Base-by-base conservation (phyloP, 2,113 vertebrate species). In the Scatophagus argus region DNA sequence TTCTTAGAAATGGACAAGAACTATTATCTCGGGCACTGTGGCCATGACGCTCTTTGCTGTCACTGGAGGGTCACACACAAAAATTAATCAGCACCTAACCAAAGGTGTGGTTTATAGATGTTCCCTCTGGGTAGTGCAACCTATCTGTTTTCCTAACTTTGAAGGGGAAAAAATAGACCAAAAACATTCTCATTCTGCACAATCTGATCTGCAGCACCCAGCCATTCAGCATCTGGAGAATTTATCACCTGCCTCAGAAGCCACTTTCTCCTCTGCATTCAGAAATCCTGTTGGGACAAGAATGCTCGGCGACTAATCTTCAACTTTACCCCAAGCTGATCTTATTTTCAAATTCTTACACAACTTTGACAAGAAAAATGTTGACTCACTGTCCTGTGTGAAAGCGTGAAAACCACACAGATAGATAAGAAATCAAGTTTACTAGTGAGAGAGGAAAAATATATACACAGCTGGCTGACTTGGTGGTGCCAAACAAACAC, bases 391-490 rank as follows among this genome's bases (percentile, higher is more conserved):
- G 39, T 25, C 29, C 1, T 16, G 2, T 23, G 10, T 58, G 25
- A 62, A 72, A 60, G 52, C 73, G n/a, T n/a, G 73, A 64, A 69
- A 41, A 23, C 27, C n/a, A 65, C 17, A 65, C 32, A 64, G 17
- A 38, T 41, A 59, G 51, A 74, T 38, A 38, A 67, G 31, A 36
- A 9, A 52, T 31, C 55, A 31, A 13, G 17, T 36, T 65, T 14
- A 12, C 0, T 6, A 13, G 46, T 56, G 38, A 31, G 12, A 56
- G 6, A 52, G 21, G 9, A 36, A 46, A 66, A 31, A 62, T 25
- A 29, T n/a, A 25, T 12, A 46, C 54, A 55, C 2, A 41, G 38
- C 41, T 41, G 29, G 5, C 55, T 10, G 29, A 43, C 16, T 46
- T 13, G 36, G 14, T 9, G 3, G n/a, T 25, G 19, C 36, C 25